Conservation (phyloP, 2,888 invertebrate genomes). For the Harpagoxenus sublaevis region DNA sequence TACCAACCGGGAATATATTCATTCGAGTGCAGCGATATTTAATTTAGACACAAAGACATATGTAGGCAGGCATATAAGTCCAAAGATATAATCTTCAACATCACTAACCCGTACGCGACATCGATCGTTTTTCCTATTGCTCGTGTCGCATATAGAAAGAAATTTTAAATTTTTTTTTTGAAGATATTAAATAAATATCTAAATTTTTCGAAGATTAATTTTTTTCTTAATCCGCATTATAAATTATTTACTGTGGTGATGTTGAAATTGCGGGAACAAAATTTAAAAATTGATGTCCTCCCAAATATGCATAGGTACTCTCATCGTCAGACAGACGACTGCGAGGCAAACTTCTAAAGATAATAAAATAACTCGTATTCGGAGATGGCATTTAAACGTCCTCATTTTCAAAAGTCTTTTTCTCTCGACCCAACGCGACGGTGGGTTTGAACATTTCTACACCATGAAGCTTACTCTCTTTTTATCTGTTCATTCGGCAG, state of each 20-base stretch:
- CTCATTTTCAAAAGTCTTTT: conserved; percentile 80
- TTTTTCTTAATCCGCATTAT: not conserved
- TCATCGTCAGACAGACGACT: conserved; percentile 53
- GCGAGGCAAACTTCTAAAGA: conserved; percentile 76
- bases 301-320: conserved; percentile 41
- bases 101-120: not conserved
- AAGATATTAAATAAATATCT: not conserved
- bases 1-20: conserved; percentile 1
- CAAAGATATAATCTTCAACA: not conserved
- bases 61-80: not conserved
- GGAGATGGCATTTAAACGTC: conserved; percentile 80
- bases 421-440: not conserved
- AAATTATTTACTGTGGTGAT: not conserved
- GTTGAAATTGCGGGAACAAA: conserved; percentile 68
- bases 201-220: not conserved
- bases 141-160: not conserved
- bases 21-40: conserved; percentile 52
- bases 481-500: conserved; percentile 1
- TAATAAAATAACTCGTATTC: conserved; percentile 82
- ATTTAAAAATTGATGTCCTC: conserved; percentile 78
- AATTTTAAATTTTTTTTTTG: not conserved
- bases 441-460: conserved; percentile 55
- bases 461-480: conserved; percentile 18
- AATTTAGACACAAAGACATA: not conserved
- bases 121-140: not conserved